These are phyloP conservation scores for Ceratothoa steindachneri DNA, from an alignment of 2,888 invertebrate genomes.

Conservation along the genomic window DNA sequence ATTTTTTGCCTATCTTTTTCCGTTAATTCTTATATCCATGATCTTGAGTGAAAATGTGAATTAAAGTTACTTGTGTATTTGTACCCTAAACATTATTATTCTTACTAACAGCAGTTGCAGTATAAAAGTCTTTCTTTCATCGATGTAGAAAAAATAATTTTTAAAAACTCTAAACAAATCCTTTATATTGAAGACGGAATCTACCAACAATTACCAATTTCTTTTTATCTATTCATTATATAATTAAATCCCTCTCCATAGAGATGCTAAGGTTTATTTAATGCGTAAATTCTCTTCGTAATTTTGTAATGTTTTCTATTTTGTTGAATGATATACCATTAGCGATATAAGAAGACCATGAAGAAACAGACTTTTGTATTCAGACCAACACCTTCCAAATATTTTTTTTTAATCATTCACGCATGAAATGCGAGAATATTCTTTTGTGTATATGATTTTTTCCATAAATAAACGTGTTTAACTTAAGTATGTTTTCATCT, in stretches of 20 bases:
- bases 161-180: no score
- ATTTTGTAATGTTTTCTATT: no score
- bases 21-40: not conserved
- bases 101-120: not conserved
- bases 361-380: not conserved
- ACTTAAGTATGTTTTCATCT: no score
- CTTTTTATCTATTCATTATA: no score
- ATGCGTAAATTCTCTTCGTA: no score
- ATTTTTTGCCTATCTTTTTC: not conserved
- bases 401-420: not conserved
- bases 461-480: conserved; percentile 47
- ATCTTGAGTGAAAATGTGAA: no score
- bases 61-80: not conserved
- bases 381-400: not conserved
- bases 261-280: no score
- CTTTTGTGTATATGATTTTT: conserved; percentile 46
- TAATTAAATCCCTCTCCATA: no score
- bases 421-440: conserved; percentile 1
- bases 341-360: not conserved
- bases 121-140: not conserved
- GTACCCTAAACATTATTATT: not conserved
- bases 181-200: no score
- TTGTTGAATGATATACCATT: not conserved
- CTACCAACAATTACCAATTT: no score
- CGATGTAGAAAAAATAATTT: not conserved